phyloP scores from a whole-genome alignment of 2,888 invertebrate genomes.

The Parnassius orleans region DNA sequence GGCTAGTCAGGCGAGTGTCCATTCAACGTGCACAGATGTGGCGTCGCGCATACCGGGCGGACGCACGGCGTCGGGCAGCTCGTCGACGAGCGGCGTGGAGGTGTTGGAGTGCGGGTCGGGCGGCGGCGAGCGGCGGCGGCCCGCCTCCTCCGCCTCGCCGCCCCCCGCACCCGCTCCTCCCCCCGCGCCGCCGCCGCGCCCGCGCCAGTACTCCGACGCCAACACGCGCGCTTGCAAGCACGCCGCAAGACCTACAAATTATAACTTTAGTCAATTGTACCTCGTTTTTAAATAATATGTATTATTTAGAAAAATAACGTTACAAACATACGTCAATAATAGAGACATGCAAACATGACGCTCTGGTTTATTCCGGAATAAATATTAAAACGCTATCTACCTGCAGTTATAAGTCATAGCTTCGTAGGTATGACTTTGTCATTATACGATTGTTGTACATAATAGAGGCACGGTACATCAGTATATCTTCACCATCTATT shows the following conservation, averaged over 20 bases:
- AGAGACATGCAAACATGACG: too few relatives aligned
- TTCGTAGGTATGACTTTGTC: too few relatives aligned
- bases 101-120: slow-evolving; percentile 86
- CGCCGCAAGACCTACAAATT: slow-evolving; percentile 86
- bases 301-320: too few relatives aligned
- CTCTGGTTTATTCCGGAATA: too few relatives aligned
- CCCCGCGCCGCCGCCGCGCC: slow-evolving; percentile 84
- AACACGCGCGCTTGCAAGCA: slow-evolving; percentile 90
- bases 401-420: too few relatives aligned
- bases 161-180: slow-evolving; percentile 82
- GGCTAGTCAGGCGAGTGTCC: slow-evolving; percentile 18
- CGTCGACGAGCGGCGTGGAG: slow-evolving; percentile 83
- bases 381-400: too few relatives aligned
- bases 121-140: slow-evolving; percentile 70
- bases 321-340: too few relatives aligned
- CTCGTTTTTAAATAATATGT: not conserved
- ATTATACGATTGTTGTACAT: too few relatives aligned
- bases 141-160: slow-evolving; percentile 46
- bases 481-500: too few relatives aligned
- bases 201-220: slow-evolving; percentile 83
- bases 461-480: too few relatives aligned
- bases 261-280: not conserved
- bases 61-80: slow-evolving; percentile 67
- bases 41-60: slow-evolving; percentile 55
- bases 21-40: slow-evolving; percentile 17